Conservation (phyloP, 1,140 invertebrate genomes). For the Pararge aegeria region DNA sequence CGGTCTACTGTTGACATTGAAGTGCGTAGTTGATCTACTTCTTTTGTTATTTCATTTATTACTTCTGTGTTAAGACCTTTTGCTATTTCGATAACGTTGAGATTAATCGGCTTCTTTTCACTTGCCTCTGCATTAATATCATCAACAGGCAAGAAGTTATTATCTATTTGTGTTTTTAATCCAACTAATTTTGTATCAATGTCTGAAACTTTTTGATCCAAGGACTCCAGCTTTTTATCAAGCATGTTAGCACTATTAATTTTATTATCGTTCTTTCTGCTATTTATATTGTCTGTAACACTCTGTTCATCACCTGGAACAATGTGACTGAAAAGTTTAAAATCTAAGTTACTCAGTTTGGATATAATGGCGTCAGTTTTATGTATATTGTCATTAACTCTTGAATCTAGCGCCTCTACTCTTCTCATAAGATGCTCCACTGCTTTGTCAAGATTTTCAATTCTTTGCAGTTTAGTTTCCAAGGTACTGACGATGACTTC, state of each 20-base stretch:
- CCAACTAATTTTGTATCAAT: constrained; percentile 89
- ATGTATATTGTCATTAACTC: constrained; percentile 90
- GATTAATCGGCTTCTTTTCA: constrained; percentile 90
- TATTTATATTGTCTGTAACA: constrained; percentile 53
- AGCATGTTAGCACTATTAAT: constrained; percentile 71
- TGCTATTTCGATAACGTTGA: constrained; percentile 88
- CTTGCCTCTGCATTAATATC: constrained; percentile 92
- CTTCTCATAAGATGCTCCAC: constrained; percentile 91
- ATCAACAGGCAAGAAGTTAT: constrained; percentile 88
- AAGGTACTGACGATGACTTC: constrained; percentile 93
- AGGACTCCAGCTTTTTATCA: constrained; percentile 83
- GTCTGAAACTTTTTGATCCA: constrained; percentile 90
- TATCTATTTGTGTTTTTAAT: constrained; percentile 90
- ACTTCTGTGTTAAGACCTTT: constrained; percentile 89
- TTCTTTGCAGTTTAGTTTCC: constrained; percentile 91
- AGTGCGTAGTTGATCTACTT: constrained; percentile 86
- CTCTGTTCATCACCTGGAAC: constrained; percentile 49
- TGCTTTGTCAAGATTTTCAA: constrained; percentile 92
- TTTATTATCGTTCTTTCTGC: constrained; percentile 49
- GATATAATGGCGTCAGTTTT: constrained; percentile 90
- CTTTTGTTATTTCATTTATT: constrained; percentile 86
- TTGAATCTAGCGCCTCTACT: constrained; percentile 88
- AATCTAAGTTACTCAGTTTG: constrained; percentile 86
- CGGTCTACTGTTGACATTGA: constrained; percentile 89
- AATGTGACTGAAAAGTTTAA: constrained; percentile 83